A percentile compares a stretch with the other conserved stretches of the same genome.
Evolutionary conservation across 2,888 invertebrate genomes (phyloP).

Genomic region (Eilema caniola): DNA sequence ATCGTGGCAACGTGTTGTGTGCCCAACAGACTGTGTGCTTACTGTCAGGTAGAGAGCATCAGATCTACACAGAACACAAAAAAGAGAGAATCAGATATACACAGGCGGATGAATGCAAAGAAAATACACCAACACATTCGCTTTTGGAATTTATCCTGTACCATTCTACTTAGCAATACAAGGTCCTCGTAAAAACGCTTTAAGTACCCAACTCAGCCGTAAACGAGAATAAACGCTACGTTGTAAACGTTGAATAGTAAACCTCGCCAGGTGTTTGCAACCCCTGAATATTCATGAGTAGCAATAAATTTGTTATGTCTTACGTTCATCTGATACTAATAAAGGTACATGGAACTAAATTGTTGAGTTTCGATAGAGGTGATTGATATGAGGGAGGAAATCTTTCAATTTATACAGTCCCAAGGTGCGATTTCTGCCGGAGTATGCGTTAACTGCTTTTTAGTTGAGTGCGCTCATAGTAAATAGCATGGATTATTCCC

Average conservation of each 20-base stretch:
- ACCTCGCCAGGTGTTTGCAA: conserved; percentile 57
- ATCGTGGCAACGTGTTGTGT: too few species aligned
- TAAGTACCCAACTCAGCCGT: conserved; percentile 75
- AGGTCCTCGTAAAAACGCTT: conserved; percentile 76
- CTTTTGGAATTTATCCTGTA: conserved; percentile 34
- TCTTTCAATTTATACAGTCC: not conserved
- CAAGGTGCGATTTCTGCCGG: too few species aligned
- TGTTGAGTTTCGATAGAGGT: conserved; percentile 7
- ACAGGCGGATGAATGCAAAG: too few species aligned
- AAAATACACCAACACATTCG: not conserved
- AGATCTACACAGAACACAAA: too few species aligned
- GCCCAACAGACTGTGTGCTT: too few species aligned
- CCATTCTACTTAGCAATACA: conserved; percentile 56
- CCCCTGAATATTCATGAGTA: conserved; percentile 64
- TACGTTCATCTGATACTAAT: conserved; percentile 57
- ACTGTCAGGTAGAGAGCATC: too few species aligned
- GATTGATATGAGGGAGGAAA: too few species aligned
- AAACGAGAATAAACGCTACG: conserved; percentile 75
- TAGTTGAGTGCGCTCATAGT: too few species aligned
- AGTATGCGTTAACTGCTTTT: too few species aligned
- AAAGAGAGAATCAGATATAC: too few species aligned
- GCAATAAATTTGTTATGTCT: conserved; percentile 61
- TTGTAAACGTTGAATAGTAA: conserved; percentile 64
- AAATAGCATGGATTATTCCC: too few species aligned
- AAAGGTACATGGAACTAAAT: conserved; percentile 30